Base-by-base conservation (phyloP, 1,140 invertebrate species). In the Drosophila punjabiensis region DNA sequence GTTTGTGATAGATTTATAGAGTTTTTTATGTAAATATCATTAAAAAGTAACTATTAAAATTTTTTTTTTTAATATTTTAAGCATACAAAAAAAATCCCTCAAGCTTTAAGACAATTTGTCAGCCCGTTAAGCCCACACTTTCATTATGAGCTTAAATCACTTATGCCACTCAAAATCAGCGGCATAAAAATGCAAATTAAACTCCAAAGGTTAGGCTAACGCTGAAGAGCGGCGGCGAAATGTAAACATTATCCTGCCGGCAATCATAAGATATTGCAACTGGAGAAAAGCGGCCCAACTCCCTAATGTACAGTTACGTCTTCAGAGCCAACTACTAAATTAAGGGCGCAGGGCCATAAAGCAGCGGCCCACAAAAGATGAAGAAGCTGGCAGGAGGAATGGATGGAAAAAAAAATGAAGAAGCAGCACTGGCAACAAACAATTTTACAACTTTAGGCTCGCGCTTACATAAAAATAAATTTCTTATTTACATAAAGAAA, bases 401-500 rank as follows among this genome's bases (percentile, higher is more conserved):
- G 13, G 64, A 24, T 5, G 10, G 5, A 24, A 70, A 75, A 47
- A 30, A 30, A n/a, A 16, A 11, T n/a, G n/a, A 24, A 24, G 24
- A 24, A 1, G 1, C 24, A 59, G 68, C 69, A 69, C 33, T 39
- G 48, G 41, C 74, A 82, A 75, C 69, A 87, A 82, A 89, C 81
- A 90, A 79, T 89, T 90, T 89, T 90, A 89, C 75, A 89, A 89
- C 85, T 89, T 89, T 84, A 89, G 86, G 86, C 86, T 77, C 70
- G 79, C 85, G 85, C 78, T 76, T 76, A 90, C 85, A 89, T 90
- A 90, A 90, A 90, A 90, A 90, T 82, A 90, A 90, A 90, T 86
- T 91, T 90, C 87, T 86, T 91, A 90, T 90, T 90, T 90, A 90
- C 87, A 90, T 90, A 90, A 82, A 82, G 86, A 91, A 90, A 90